Evolutionary conservation across 2,797 vertebrate genomes (phyloP).

Genomic region (Rousettus madagascariensis): DNA sequence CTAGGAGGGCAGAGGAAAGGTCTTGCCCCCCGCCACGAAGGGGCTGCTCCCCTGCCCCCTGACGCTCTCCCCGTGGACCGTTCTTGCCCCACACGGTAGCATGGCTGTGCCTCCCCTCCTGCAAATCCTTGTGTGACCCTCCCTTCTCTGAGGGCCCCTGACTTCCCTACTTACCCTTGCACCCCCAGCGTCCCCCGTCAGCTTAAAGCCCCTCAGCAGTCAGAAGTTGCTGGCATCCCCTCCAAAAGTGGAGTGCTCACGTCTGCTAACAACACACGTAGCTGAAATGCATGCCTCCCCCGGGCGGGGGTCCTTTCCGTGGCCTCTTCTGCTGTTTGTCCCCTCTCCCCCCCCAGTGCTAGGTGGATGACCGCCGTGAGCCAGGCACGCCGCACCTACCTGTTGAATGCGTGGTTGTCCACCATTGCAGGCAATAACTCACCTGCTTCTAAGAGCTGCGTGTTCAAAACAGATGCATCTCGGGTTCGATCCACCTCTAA

Average conservation of each 20-base stretch:
- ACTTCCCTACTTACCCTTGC: not conserved
- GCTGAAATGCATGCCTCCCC: accelerated
- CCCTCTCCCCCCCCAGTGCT: not conserved
- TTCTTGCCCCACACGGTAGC: not conserved
- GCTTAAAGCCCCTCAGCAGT: not conserved
- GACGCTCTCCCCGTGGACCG: accelerated
- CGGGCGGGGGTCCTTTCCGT: not conserved
- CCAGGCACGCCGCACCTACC: not conserved
- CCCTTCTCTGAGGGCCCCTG: not conserved
- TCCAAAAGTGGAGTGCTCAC: not conserved
- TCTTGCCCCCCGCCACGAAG: not conserved
- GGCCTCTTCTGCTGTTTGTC: too few relatives aligned
- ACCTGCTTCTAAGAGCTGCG: not conserved
- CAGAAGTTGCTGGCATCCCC: not conserved
- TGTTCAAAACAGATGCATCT: not conserved
- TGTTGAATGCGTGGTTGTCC: not conserved
- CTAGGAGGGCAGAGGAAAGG: not conserved
- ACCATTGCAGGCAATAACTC: too few relatives aligned
- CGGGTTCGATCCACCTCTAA: not conserved
- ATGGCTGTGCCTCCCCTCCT: too few relatives aligned
- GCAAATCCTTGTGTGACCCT: not conserved
- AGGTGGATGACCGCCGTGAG: not conserved
- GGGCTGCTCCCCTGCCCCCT: too few relatives aligned
- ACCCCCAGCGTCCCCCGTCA: accelerated
- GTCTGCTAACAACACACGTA: accelerated